Evolutionary conservation across 2,113 vertebrate species (phyloP), one percentile per base, ranked within the genome.

Genomic region (Thymallus thymallus): DNA sequence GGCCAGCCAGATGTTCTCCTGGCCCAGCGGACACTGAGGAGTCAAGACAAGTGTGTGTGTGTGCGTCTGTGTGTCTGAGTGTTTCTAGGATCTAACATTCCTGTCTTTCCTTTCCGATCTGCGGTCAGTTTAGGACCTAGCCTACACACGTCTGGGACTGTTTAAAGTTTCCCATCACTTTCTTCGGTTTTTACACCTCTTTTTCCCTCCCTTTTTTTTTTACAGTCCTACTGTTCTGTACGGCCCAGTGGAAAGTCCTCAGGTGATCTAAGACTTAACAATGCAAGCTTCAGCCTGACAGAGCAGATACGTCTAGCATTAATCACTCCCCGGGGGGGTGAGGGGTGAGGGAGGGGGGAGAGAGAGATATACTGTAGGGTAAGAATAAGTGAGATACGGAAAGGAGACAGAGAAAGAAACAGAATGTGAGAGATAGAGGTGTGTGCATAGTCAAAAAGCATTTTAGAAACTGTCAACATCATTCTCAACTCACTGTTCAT

Each of bases 1-100:
- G 74, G 72, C 73, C 65, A 82, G n/a, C 26, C 7, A 76, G 35
- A 71, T 80, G 77, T 79, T 85, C 81, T 84, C 22, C 62, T 71
- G 76, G 74, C 75, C 63, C 51, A 75, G 73, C 56, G 67, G 75
- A 23, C 68, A 78, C 7, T 35, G 60, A 83, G 74, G 46, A 86
- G 63, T 75, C 29, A 0, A 41, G 80, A 79, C 76, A 71, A 76
- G 32, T 74, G 67, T 60, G 16, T 18, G 3, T 51, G 16, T 51
- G 48, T 18, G 13, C 4, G 3, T 48, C 3, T 48, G 46, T 48
- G 46, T 16, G 46, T 48, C 12, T 48, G 16, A 78, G 74, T 76
- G 70, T 73, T 80, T 79, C 71, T 63, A 45, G 46, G 72, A 74
- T 79, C 66, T 16, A 71, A 20, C 70, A 60, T 69, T 71, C 69